Evolutionary conservation across 2,797 vertebrate species (phyloP), one percentile per base, ranked within the genome.

Genomic region (Dermochelys coriacea): DNA sequence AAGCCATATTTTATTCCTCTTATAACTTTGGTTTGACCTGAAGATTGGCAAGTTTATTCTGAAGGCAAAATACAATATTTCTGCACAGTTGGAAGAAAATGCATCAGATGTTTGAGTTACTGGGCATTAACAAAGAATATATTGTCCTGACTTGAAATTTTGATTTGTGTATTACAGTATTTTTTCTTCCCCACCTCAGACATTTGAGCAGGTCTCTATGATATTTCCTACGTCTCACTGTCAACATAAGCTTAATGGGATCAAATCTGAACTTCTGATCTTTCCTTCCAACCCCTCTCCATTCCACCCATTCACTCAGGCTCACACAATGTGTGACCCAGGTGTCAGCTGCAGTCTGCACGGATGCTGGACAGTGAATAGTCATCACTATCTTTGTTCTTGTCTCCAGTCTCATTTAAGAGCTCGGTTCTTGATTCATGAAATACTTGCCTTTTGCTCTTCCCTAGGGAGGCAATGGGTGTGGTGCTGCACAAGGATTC

Each of bases 401-500:
- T 31, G 14, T 50, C 21, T 84, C n/a, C 11, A 0, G 52, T 68
- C 21, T 84, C 31, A 1, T 41, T 41, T 4, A 0, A 0, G 31
- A 7, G 80, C 0, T 5, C 3, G 41, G 64, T 34, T 23, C 0
- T 71, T 82, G 50, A 31, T 54, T 87, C 74, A 74, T 95, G 12
- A 95, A 11, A 27, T 51, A 16, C 2, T 2, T 0, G 0, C 34
- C 88, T 91, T 37, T 9, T 64, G 21, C 3, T 4, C 47, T 95
- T 87, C 84, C 82, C 41, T 77, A 99, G 99, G 97, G 99, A 99
- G 79, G 99, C 99, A 2, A 98, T 99, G 98, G 99, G 99, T 2
- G 97, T 99, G n/a, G 99, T 99, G 88, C 98, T 99, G 55, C 99
- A 99, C 96, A 99, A 99, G 91, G 99, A 99, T 97, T 99, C 99